Conservation (phyloP, 2,888 invertebrate species). For the Hyposoter didymator region DNA sequence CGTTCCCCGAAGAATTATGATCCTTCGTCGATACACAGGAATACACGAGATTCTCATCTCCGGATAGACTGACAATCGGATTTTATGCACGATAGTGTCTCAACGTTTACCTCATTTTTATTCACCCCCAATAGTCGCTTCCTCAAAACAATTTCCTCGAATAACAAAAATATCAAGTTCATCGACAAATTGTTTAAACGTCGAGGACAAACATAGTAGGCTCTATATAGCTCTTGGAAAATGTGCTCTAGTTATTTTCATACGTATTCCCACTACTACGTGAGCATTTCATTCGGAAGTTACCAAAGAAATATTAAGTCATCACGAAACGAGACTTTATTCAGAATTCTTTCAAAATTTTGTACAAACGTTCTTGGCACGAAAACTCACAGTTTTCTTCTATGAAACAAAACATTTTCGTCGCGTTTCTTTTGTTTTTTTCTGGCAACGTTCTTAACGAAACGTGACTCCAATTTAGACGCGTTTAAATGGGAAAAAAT, state of each 20-base stretch:
- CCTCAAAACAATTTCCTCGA: background rate
- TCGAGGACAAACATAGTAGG: no score
- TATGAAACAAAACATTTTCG: no score
- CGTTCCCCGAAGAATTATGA: background rate
- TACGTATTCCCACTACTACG: conserved; percentile 69
- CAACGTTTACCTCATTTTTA: background rate
- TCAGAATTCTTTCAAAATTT: no score
- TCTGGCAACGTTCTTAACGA: no score
- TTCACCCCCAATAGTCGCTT: background rate
- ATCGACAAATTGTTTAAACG: conserved; percentile 25
- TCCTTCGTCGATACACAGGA: background rate
- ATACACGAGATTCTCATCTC: no score
- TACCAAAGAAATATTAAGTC: conserved; percentile 10
- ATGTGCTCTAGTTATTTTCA: conserved; percentile 69
- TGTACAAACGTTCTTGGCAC: no score
- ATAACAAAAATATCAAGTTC: background rate
- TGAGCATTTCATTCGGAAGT: conserved; percentile 50
- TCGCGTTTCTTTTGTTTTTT: no score
- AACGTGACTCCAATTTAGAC: no score
- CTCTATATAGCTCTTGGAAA: conserved; percentile 63
- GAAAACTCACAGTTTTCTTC: no score
- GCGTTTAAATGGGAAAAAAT: no score
- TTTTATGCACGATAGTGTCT: background rate
- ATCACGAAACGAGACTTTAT: no score
- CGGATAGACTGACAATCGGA: background rate